Conservation (phyloP, 2,888 invertebrate genomes). For the Drosophila eohydei region DNA sequence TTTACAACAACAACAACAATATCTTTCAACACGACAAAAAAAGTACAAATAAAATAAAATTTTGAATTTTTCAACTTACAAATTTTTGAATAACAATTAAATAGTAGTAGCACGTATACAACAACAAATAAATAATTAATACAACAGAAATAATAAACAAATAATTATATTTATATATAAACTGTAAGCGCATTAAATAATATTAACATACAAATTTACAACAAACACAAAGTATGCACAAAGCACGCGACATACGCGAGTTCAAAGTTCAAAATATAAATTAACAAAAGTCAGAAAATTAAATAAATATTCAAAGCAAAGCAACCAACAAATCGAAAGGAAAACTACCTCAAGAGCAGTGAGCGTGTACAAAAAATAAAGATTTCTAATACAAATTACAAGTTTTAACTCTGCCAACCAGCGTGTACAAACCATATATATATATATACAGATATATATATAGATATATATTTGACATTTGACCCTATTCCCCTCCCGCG, state of each 20-base stretch:
- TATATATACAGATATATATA: conserved; percentile 16
- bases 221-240: conserved; percentile 31
- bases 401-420: conserved; percentile 11
- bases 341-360: conserved; percentile 76
- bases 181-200: conserved; percentile 36
- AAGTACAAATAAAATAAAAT: conserved; percentile 36
- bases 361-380: conserved; percentile 55
- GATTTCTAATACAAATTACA: conserved; percentile 23
- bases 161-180: conserved; percentile 53
- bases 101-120: conserved; percentile 73
- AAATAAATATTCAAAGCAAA: conserved; percentile 1
- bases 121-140: conserved; percentile 35
- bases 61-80: conserved; percentile 64
- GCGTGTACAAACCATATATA: conserved; percentile 1
- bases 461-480: conserved; percentile 2
- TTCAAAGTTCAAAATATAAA: conserved; percentile 54
- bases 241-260: conserved; percentile 58
- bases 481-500: conserved; percentile 23
- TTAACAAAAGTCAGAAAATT: conserved; percentile 23
- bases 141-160: conserved; percentile 12
- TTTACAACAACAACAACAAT: conserved; percentile 63
- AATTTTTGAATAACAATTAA: conserved; percentile 64
- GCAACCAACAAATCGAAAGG: conserved; percentile 27
- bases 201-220: conserved; percentile 51
- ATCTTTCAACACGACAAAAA: conserved; percentile 75